Conservation (phyloP, 2,113 vertebrate species). For the Lepidiolamprologus cunningtoni region DNA sequence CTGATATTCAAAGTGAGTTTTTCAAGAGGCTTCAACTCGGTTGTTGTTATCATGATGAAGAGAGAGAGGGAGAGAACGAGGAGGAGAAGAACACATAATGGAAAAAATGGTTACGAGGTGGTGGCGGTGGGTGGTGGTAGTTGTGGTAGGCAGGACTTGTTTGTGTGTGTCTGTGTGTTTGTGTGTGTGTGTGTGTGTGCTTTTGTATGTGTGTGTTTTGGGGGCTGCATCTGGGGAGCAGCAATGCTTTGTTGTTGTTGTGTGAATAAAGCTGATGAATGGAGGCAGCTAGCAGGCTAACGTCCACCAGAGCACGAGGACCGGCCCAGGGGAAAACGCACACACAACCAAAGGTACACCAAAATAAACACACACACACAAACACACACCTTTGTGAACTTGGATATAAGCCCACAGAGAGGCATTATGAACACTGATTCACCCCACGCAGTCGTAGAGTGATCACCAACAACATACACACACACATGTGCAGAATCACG, state of each 20-base stretch:
- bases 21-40: conserved; percentile 44
- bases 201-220: background rate
- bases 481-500: background rate
- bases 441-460: background rate
- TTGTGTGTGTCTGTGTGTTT: background rate
- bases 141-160: background rate
- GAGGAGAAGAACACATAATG: background rate
- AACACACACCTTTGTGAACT: background rate
- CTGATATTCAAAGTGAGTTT: conserved; percentile 59
- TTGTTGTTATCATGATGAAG: conserved; percentile 45
- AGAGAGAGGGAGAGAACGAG: background rate
- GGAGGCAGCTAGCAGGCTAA: conserved; percentile 64
- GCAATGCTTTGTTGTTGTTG: conserved; percentile 76
- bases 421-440: background rate
- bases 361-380: background rate
- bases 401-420: conserved; percentile 2
- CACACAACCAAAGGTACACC: background rate
- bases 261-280: conserved; percentile 90
- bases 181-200: conserved; percentile 66
- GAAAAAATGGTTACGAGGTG: background rate
- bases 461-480: background rate
- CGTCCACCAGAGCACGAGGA: conserved; percentile 74
- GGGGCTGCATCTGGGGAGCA: conserved; percentile 67
- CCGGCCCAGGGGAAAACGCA: conserved; percentile 77
- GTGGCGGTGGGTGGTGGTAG: background rate